Evolutionary conservation across 2,888 invertebrate species (phyloP).

Genomic region (Norana najaformis): DNA sequence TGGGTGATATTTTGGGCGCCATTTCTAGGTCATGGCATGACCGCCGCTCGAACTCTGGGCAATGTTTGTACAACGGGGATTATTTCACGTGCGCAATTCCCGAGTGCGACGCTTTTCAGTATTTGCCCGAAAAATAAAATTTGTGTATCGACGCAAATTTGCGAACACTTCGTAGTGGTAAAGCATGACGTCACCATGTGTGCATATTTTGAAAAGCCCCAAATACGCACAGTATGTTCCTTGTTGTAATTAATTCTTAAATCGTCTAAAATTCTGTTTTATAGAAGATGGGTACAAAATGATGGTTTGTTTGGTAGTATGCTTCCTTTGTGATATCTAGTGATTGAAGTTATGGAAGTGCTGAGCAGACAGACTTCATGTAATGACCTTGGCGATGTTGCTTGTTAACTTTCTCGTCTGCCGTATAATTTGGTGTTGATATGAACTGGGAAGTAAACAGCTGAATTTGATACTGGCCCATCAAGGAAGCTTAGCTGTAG

Average conservation of each 20-base stretch:
- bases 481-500: neutral
- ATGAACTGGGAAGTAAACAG: neutral
- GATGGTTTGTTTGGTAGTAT: no score
- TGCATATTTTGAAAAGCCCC: neutral
- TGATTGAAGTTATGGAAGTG: no score
- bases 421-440: neutral
- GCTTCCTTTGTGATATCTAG: no score
- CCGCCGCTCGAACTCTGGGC: no score
- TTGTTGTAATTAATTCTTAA: no score
- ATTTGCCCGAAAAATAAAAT: neutral
- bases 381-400: no score
- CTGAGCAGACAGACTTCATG: no score
- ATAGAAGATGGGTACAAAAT: no score
- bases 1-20: neutral
- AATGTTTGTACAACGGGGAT: neutral
- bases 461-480: neutral
- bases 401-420: no score
- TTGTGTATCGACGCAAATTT: neutral
- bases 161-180: no score
- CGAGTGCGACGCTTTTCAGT: neutral
- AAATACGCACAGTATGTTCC: neutral
- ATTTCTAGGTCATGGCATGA: neutral
- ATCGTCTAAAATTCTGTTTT: no score
- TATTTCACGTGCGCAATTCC: neutral
- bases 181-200: neutral